phyloP scores from a whole-genome alignment of 2,888 invertebrate genomes.

The Tipula unca region DNA sequence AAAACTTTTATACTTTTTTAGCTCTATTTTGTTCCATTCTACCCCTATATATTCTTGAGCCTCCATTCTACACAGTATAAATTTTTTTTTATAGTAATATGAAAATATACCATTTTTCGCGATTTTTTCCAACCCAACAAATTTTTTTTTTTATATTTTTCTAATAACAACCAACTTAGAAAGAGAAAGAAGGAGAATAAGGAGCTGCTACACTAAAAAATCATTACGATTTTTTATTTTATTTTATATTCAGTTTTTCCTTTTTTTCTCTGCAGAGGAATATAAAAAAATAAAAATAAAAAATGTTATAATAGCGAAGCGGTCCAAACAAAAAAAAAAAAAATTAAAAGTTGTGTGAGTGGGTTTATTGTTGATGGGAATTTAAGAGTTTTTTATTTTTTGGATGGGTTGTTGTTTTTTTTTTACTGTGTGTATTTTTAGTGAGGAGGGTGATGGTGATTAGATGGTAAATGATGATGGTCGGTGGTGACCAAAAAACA shows the following conservation, averaged over 20 bases:
- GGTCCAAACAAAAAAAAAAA: slow-evolving; percentile 10
- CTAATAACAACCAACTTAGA: slow-evolving; percentile 18
- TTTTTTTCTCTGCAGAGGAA: slow-evolving; percentile 16
- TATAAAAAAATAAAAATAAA: not conserved
- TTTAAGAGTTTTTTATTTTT: slow-evolving; percentile 16
- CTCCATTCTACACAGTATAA: not conserved
- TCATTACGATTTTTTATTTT: slow-evolving; percentile 17
- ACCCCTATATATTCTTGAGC: not conserved
- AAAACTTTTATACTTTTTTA: slow-evolving; percentile 17
- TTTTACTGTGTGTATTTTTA: not conserved
- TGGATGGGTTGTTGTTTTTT: not conserved
- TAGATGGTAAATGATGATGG: slow-evolving; percentile 14
- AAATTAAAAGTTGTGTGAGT: not conserved
- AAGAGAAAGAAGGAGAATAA: slow-evolving; percentile 15
- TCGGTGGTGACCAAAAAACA: not conserved
- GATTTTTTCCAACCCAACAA: slow-evolving; percentile 19
- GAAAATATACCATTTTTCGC: slow-evolving; percentile 18
- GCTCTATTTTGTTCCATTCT: not conserved
- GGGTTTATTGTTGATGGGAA: slow-evolving; percentile 14
- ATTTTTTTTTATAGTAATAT: slow-evolving; percentile 15
- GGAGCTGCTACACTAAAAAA: slow-evolving; percentile 17
- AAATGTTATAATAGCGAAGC: slow-evolving; percentile 19
- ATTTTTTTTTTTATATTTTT: slow-evolving; percentile 16
- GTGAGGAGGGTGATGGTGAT: slow-evolving; percentile 4
- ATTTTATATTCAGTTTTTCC: slow-evolving; percentile 9